These are phyloP conservation scores for Cataglyphis altisquamis DNA, from an alignment of 2,888 invertebrate species.

Conservation along the genomic window DNA sequence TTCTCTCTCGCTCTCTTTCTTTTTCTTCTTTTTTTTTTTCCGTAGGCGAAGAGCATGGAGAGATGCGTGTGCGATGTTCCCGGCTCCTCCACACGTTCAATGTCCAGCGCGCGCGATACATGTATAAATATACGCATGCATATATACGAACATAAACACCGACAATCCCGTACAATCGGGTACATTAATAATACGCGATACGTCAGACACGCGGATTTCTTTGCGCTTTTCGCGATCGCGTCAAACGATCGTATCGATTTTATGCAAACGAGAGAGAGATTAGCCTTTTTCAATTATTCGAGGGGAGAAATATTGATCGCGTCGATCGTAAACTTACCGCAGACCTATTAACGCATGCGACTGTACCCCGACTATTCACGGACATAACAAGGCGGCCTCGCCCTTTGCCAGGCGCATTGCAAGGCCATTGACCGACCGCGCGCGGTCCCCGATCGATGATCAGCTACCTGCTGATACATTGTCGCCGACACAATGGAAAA, in stretches of 20 bases:
- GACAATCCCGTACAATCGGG: background rate
- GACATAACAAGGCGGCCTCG: conserved; percentile 40
- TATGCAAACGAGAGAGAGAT: background rate
- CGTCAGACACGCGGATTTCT: background rate
- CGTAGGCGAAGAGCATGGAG: conserved; percentile 4
- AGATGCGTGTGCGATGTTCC: conserved; percentile 20
- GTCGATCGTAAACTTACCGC: too few relatives aligned
- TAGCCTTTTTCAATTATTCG: background rate
- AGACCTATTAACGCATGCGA: background rate
- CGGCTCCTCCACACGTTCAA: background rate
- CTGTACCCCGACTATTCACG: conserved; percentile 7
- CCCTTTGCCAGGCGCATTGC: conserved; percentile 54
- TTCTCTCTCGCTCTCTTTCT: conserved; percentile 15
- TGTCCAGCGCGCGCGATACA: background rate
- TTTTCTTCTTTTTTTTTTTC: conserved; percentile 14
- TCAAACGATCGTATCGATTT: background rate
- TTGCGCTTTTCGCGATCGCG: background rate
- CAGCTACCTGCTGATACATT: conserved; percentile 79
- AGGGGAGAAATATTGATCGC: background rate
- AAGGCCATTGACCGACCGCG: conserved; percentile 76
- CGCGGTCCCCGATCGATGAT: conserved; percentile 74
- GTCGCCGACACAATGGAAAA: conserved; percentile 72
- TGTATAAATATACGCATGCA: too few relatives aligned
- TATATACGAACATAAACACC: conserved; percentile 5
- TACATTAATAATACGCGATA: background rate